Evolutionary conservation across 2,797 vertebrate genomes (phyloP), one percentile per base, ranked within the genome.

Genomic region (Lateolabrax maculatus): DNA sequence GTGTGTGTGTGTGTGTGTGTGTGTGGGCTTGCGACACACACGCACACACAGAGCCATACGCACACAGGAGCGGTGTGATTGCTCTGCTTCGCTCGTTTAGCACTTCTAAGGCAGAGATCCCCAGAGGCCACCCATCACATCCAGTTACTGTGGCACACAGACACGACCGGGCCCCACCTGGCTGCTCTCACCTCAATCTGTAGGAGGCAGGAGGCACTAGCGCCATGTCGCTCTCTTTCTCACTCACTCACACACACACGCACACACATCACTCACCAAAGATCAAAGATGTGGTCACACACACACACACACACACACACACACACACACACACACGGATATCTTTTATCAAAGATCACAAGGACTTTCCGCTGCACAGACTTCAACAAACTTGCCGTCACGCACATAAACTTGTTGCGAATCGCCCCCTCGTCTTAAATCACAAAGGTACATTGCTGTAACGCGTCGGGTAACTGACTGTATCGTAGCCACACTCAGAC

Each of bases 61-160:
- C 80, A 64, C 81, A 61, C 73, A 79, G 82, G 75, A 87, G 81
- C 82, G 82, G 90, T 85, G 88, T 89, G 90, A 93, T 93, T 93
- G 92, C 91, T 92, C 90, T 90, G 90, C 90, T 92, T 85, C 79
- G 77, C 89, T 94, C 91, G 89, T 94, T 94, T 94, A 94, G 92
- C 92, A 90, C 93, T 92, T 92, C 90, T 93, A 84, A 93, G 87
- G 91, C 87, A 88, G 84, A 84, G 84, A 87, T 93, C 90, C 92
- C 92, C 89, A 79, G 91, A 89, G 92, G 91, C 88, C 91, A 81
- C 68, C 91, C 87, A 92, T 94, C 92, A 92, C 90, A 94, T 92
- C 91, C 91, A 87, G 93, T 94, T 94, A 92, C 92, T 78, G 90
- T 84, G 89, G 91, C 90, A 83, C 89, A 74, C 89, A 81, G 91